phyloP scores from a whole-genome alignment of 2,888 invertebrate species.

The Stratiomys singularior region DNA sequence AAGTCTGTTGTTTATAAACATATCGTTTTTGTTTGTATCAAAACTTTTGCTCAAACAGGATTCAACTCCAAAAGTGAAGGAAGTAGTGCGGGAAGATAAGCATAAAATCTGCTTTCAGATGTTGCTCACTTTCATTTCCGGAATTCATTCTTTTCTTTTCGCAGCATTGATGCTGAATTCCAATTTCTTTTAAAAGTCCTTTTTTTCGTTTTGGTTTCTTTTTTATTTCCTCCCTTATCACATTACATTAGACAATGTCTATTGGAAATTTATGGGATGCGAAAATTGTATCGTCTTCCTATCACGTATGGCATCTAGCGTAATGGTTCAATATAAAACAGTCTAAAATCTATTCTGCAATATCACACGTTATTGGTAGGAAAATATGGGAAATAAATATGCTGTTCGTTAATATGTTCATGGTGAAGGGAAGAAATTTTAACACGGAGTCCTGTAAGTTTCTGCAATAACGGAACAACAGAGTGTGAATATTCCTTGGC shows the following conservation, averaged over 20 bases:
- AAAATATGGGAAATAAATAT: no score
- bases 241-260: background rate
- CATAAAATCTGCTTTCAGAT: background rate
- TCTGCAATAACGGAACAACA: no score
- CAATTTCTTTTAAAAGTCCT: no score
- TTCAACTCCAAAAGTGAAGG: background rate
- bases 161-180: no score
- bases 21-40: constrained; percentile 2
- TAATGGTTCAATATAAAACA: no score
- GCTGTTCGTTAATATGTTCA: no score
- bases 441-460: no score
- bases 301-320: constrained; percentile 5
- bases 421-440: no score
- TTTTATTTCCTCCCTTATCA: background rate
- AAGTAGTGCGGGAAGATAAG: background rate
- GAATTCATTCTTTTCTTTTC: background rate
- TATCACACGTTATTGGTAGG: no score
- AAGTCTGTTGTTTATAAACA: constrained; percentile 9
- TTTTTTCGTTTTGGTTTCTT: no score
- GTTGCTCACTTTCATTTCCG: background rate
- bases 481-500: no score
- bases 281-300: constrained; percentile 8
- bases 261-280: constrained; percentile 24
- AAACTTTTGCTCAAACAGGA: background rate
- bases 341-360: no score